These are phyloP conservation scores for Oryzias sinensis DNA, from an alignment of 2,797 vertebrate genomes.

Conservation along the genomic window DNA sequence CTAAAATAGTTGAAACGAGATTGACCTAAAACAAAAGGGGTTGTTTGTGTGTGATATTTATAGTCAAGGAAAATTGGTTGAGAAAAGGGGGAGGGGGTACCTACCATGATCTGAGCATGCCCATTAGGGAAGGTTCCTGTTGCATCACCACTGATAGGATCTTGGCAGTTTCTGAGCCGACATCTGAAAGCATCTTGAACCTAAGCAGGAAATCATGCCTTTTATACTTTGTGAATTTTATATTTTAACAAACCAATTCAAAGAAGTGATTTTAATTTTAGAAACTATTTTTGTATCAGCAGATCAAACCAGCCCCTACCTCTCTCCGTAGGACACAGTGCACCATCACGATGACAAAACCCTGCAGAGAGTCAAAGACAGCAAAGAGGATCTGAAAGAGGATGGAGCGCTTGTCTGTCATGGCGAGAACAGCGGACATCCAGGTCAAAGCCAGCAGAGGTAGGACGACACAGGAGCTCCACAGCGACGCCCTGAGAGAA, in stretches of 20 bases:
- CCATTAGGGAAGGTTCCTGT: conserved; percentile 98
- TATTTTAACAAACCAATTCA: too few relatives aligned
- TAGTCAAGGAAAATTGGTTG: conserved; percentile 45
- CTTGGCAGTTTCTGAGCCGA: conserved; percentile 96
- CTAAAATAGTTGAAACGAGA: conserved; percentile 52
- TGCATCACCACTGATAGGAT: conserved; percentile 94
- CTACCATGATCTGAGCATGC: conserved; percentile 99
- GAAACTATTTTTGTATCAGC: too few relatives aligned
- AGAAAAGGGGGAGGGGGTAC: conserved; percentile 47
- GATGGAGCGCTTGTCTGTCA: conserved; percentile 99
- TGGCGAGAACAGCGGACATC: conserved; percentile 99
- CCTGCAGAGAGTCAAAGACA: conserved; percentile 98
- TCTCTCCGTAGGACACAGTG: conserved; percentile 97
- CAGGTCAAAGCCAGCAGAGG: conserved; percentile 96
- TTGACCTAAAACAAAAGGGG: conserved; percentile 30
- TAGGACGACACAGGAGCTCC: conserved; percentile 98
- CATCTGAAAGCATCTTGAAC: conserved; percentile 99
- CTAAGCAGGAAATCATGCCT: conserved; percentile 58
- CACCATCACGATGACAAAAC: conserved; percentile 99
- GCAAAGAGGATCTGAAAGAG: conserved; percentile 99
- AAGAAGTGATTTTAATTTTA: too few relatives aligned
- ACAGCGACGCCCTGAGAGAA: conserved; percentile 91
- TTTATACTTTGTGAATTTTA: too few relatives aligned
- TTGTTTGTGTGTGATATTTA: conserved; percentile 53
- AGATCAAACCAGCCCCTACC: conserved; percentile 72